A percentile compares a stretch with the other conserved stretches of the same genome.
phyloP scores from a whole-genome alignment of 2,113 vertebrate species.

The Collichthys lucidus region DNA sequence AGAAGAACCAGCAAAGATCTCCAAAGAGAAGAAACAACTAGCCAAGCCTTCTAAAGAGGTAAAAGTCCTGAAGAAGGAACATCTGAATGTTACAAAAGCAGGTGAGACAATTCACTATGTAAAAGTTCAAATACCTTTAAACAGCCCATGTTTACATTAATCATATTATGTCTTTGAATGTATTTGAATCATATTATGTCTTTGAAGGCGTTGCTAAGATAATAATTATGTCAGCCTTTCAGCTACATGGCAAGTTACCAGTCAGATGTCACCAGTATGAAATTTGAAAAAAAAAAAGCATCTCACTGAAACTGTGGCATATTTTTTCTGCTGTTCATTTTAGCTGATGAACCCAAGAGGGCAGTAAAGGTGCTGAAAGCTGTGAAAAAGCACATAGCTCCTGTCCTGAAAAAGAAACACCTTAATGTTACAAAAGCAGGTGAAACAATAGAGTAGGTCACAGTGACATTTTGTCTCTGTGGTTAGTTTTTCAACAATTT shows the following conservation, averaged over 20 bases:
- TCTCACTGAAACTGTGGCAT: not conserved
- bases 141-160: not conserved
- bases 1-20: not conserved
- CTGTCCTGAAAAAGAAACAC: constrained; percentile 47
- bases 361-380: constrained; percentile 20
- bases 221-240: not conserved
- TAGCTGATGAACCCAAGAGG: constrained; percentile 47
- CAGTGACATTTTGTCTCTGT: too few species aligned
- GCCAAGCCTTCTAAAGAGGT: not conserved
- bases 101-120: constrained; percentile 46
- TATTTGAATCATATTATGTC: too few species aligned
- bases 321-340: not conserved
- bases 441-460: too few species aligned
- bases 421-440: constrained; percentile 55
- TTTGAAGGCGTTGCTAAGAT: not conserved
- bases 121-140: not conserved
- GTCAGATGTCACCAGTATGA: not conserved
- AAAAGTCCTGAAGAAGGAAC: constrained; percentile 62
- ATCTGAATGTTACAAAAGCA: constrained; percentile 72
- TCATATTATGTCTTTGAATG: not conserved
- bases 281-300: not conserved
- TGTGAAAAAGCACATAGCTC: constrained; percentile 17
- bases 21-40: constrained; percentile 1
- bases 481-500: too few species aligned
- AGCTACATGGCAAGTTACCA: not conserved